A percentile compares a stretch with the other conserved stretches of the same genome.
Conservation (phyloP, 2,113 vertebrate species). For the Tragelaphus scriptus region DNA sequence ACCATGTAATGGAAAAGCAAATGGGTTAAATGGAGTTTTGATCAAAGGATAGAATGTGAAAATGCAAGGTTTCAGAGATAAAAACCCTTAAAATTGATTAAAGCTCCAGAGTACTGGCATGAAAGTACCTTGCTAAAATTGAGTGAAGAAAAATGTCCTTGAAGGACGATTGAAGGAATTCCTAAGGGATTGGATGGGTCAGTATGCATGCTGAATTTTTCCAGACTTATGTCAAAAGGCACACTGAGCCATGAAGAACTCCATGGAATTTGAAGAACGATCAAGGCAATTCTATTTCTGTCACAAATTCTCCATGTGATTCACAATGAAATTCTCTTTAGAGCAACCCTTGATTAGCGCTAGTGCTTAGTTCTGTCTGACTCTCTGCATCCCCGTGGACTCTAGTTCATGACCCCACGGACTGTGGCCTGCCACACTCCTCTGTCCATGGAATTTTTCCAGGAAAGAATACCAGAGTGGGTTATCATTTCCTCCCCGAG, state of each 20-base stretch:
- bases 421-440: neutral
- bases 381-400: neutral
- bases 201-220: neutral
- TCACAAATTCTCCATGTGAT: neutral
- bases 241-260: neutral
- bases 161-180: neutral
- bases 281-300: neutral
- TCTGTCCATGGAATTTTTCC: neutral
- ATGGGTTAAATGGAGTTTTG: neutral
- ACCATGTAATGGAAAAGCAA: neutral
- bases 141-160: neutral
- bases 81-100: neutral
- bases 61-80: neutral
- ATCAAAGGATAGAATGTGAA: neutral
- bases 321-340: neutral
- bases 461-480: neutral
- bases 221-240: neutral
- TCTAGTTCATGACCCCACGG: neutral
- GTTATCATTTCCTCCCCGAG: neutral
- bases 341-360: neutral
- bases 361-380: neutral
- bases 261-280: neutral
- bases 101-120: neutral
- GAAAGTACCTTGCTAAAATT: neutral
- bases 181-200: neutral